Base-by-base conservation (phyloP, 2,888 invertebrate species). In the Aporophyla lueneburgensis region DNA sequence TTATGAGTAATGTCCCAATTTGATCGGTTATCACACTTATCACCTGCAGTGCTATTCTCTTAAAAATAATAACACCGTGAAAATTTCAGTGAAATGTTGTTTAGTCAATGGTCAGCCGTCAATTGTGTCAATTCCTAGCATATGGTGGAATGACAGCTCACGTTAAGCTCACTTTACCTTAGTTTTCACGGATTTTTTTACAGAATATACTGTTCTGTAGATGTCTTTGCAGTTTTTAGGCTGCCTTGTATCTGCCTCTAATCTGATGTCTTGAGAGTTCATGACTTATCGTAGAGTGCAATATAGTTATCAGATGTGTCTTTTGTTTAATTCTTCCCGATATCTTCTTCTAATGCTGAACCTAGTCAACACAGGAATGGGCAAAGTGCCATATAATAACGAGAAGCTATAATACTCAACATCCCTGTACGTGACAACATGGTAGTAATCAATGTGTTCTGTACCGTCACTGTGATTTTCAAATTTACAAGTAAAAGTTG, bases 381-480 rank as follows among this genome's bases (percentile, higher is more conserved):
- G 67, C 76, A 68, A 56, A 49, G 6, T 82, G 67, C 43, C 76
- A 58, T 51, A 56, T 43, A 63, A 24, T 56, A 66, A 43, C 27
- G 40, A 49, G 51, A 78, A 78, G 61, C 43, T 51, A n/a, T 74
- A 67, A 46, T 40, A 56, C n/a, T 58, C 53, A 80, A 12, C 40
- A 27, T 73, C 43, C 21, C 53, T 16, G 49, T 63, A 51, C 14
- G 16, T 67, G 66, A 46, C 74, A 65, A 54, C 33, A 19, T 46
- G 7, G 21, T 53, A 56, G 51, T 56, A 74, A 75, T 67, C 51
- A 62, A n/a, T 75, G 56, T 46, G 21, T 58, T 21, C 27, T 61
- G 40, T 46, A 65, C 65, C 46, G 78, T 61, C 61, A 69, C 72
- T 56, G 46, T 61, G n/a, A 65, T 33, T 33, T 33, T 33, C 1